phyloP scores from a whole-genome alignment of 2,113 vertebrate species.

The Meles meles region DNA sequence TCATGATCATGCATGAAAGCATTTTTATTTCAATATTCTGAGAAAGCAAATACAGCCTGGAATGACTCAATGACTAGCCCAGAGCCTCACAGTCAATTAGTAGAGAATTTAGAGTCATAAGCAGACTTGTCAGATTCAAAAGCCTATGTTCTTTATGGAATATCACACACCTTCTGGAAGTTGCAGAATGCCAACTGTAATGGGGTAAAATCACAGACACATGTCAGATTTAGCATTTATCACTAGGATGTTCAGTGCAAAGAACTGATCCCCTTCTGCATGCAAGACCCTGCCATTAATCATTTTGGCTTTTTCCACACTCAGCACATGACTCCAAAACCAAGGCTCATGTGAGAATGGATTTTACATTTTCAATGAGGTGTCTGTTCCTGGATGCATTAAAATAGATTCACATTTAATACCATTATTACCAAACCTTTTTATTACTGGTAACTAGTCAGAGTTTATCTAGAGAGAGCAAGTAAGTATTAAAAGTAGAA shows the following conservation, averaged over 20 bases:
- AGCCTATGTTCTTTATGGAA: neutral
- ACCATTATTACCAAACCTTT: neutral
- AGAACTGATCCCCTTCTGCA: neutral
- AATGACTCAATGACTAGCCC: neutral
- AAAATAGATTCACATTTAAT: neutral
- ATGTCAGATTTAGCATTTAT: conserved; percentile 19
- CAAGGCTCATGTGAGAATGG: neutral
- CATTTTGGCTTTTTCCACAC: neutral
- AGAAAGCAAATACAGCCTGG: neutral
- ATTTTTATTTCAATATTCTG: neutral
- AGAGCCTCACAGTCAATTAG: neutral
- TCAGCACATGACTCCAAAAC: neutral
- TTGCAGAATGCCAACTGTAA: neutral
- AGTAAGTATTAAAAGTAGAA: neutral
- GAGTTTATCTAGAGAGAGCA: neutral
- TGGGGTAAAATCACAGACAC: neutral
- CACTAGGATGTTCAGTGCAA: neutral
- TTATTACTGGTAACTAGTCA: neutral
- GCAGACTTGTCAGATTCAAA: neutral
- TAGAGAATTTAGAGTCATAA: neutral
- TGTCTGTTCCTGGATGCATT: neutral
- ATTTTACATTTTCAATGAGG: neutral
- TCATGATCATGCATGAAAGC: neutral
- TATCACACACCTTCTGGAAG: neutral
- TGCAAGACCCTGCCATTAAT: neutral